Conservation (phyloP, 2,797 vertebrate genomes). For the Cottoperca gobio region DNA sequence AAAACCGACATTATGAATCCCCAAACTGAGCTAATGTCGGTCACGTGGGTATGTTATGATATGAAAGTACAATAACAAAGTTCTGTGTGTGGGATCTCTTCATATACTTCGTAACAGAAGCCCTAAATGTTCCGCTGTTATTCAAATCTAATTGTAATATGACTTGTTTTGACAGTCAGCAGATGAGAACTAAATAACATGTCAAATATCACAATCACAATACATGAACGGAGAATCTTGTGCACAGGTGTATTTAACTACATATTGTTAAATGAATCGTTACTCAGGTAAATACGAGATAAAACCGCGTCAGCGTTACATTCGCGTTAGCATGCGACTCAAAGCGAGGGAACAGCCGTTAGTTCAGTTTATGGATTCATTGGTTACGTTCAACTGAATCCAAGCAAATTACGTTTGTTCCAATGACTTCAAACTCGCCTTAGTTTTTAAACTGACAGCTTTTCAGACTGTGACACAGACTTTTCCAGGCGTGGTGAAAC, state of each 20-base stretch:
- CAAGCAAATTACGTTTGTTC: neutral
- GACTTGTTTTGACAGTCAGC: no score
- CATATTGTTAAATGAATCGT: neutral
- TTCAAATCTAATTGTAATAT: neutral
- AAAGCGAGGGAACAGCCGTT: neutral
- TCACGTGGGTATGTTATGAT: neutral
- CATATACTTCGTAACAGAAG: no score
- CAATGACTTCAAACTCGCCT: neutral
- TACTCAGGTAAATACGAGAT: neutral
- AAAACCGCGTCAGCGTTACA: neutral
- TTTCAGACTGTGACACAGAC: slow-evolving; percentile 43
- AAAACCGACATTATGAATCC: neutral
- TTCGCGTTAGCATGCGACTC: neutral
- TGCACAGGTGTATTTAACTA: no score
- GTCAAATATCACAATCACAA: neutral
- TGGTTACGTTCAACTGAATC: neutral
- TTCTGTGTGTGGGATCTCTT: neutral
- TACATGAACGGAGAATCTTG: neutral
- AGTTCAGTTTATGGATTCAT: neutral
- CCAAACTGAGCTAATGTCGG: neutral
- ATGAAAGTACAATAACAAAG: neutral
- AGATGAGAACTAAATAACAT: no score
- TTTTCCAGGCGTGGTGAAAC: slow-evolving; percentile 52
- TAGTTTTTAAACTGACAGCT: neutral
- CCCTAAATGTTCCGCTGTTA: neutral